These are phyloP conservation scores for Semaprochilodus insignis DNA, from an alignment of 2,797 vertebrate species.

Conservation along the genomic window DNA sequence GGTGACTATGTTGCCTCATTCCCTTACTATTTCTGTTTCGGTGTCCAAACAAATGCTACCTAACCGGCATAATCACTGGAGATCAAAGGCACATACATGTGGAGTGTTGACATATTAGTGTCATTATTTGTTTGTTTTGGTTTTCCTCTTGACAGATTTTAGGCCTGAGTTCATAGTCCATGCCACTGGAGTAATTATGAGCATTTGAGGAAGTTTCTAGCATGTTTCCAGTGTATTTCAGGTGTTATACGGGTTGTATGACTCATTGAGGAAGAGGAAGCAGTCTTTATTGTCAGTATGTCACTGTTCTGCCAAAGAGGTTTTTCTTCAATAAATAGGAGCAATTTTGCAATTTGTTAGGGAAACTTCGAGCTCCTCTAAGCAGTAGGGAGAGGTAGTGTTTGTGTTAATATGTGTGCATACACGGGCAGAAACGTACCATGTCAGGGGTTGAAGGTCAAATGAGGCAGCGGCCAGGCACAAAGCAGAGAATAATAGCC, in stretches of 20 bases:
- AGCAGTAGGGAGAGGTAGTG: background rate
- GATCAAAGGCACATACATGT: no score
- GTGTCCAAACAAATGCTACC: no score
- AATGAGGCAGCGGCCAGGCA: conserved; percentile 26
- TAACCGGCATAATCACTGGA: no score
- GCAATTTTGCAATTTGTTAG: background rate
- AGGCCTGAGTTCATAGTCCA: no score
- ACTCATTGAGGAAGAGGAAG: background rate
- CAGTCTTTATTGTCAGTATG: background rate
- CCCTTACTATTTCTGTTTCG: no score
- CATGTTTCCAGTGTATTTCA: no score
- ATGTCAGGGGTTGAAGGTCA: conserved; percentile 54
- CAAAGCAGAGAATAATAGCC: conserved; percentile 46
- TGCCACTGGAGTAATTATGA: no score
- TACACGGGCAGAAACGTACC: background rate
- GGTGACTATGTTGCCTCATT: no score
- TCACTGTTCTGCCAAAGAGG: background rate
- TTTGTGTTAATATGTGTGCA: background rate
- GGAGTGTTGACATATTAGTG: no score
- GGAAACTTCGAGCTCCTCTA: background rate
- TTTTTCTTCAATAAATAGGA: background rate
- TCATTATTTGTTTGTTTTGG: no score
- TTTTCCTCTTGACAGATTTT: no score
- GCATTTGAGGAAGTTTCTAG: no score
- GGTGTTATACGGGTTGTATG: background rate